Conservation (phyloP, 2,888 invertebrate genomes). For the Sinopyrophorus schimmeli region DNA sequence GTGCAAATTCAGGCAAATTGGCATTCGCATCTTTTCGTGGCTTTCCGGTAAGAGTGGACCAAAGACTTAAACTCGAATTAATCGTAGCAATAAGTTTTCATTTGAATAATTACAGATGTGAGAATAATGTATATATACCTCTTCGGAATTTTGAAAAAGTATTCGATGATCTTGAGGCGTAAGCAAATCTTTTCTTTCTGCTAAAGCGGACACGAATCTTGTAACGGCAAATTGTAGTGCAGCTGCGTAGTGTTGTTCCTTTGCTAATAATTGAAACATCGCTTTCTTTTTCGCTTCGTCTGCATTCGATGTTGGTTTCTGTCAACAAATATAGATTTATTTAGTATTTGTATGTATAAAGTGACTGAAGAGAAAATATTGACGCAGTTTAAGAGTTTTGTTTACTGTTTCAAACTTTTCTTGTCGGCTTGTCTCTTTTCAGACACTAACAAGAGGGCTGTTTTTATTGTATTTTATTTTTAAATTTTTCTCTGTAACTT, state of each 20-base stretch:
- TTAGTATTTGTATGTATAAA: too few relatives aligned
- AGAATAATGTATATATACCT: slow-evolving; percentile 58
- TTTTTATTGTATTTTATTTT: too few relatives aligned
- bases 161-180: slow-evolving; percentile 76
- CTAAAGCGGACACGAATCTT: slow-evolving; percentile 74
- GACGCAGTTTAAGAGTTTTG: not conserved
- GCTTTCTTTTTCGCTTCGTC: slow-evolving; percentile 69
- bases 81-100: too few relatives aligned
- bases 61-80: too few relatives aligned
- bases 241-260: slow-evolving; percentile 79
- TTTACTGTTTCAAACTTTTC: not conserved
- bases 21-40: too few relatives aligned
- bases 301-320: slow-evolving; percentile 55
- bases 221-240: slow-evolving; percentile 78
- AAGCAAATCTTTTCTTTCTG: slow-evolving; percentile 76
- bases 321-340: too few relatives aligned
- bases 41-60: too few relatives aligned
- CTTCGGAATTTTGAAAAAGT: slow-evolving; percentile 84
- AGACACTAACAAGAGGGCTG: too few relatives aligned
- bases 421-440: too few relatives aligned
- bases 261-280: slow-evolving; percentile 72
- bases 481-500: too few relatives aligned
- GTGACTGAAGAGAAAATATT: not conserved
- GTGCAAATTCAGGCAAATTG: too few relatives aligned
- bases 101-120: too few relatives aligned